Conservation (phyloP, 2,797 vertebrate genomes). For the Rhinatrema bivittatum region DNA sequence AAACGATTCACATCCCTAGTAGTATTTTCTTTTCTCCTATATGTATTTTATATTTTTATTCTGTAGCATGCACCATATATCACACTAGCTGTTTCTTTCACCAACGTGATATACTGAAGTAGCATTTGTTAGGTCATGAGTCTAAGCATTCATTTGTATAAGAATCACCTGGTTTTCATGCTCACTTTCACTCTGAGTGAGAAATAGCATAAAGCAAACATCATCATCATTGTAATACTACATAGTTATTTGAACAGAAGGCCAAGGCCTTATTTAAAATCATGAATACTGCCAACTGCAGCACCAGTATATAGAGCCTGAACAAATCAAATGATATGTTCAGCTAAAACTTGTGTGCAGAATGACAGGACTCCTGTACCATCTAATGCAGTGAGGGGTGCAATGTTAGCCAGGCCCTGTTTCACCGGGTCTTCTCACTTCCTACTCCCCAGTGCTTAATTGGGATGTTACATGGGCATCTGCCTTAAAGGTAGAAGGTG, state of each 20-base stretch:
- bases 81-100: slow-evolving; percentile 4
- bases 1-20: no score
- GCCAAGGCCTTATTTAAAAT: background rate
- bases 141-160: background rate
- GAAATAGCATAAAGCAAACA: background rate
- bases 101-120: background rate
- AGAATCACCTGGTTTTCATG: background rate
- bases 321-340: fast-evolving
- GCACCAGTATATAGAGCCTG: background rate
- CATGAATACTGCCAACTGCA: slow-evolving; percentile 1
- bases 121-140: slow-evolving; percentile 1
- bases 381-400: no score
- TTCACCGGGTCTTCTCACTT: no score
- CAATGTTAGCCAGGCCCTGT: no score
- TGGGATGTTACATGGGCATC: no score
- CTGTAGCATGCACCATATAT: slow-evolving; percentile 10
- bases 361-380: background rate
- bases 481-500: no score
- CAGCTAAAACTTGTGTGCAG: background rate
- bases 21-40: no score
- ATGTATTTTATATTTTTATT: slow-evolving; percentile 5
- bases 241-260: slow-evolving; percentile 2
- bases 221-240: background rate
- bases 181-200: slow-evolving; percentile 4
- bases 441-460: no score